A percentile compares a stretch with the other conserved stretches of the same genome.
Conservation (phyloP, 2,797 vertebrate species). For the Gymnopithys bicolor region DNA sequence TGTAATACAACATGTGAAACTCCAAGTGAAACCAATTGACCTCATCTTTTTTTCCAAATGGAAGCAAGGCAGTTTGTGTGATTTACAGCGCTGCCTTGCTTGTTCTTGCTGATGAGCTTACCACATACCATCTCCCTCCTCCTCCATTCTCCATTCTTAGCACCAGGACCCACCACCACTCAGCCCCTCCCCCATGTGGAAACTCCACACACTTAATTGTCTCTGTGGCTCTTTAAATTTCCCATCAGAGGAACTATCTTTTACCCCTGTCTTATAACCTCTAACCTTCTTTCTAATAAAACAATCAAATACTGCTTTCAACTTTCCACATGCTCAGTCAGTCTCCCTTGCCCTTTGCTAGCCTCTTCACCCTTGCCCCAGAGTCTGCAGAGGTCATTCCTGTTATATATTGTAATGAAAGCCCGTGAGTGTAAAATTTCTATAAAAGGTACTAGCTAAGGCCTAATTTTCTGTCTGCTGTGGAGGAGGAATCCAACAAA, state of each 20-base stretch:
- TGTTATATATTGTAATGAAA: conserved; percentile 35
- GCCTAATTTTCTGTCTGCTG: neutral
- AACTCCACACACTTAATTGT: neutral
- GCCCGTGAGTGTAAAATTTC: neutral
- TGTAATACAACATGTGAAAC: neutral
- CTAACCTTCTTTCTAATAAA: conserved; percentile 64
- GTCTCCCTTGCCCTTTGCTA: conserved; percentile 15
- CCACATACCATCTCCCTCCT: neutral
- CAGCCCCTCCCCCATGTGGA: neutral
- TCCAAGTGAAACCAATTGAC: neutral
- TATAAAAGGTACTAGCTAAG: neutral
- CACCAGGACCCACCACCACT: neutral
- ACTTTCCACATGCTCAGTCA: conserved; percentile 14
- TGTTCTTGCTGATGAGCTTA: neutral
- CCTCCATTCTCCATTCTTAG: neutral
- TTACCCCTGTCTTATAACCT: conserved; percentile 20
- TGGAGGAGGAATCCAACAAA: neutral
- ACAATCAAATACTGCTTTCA: conserved; percentile 39
- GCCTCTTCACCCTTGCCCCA: neutral
- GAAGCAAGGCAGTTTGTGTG: neutral
- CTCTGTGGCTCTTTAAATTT: neutral
- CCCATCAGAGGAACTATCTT: conserved; percentile 19
- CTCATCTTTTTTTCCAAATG: neutral
- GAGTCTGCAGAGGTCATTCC: conserved; percentile 1
- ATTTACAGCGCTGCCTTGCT: conserved; percentile 1